These are phyloP conservation scores for Leucoraja erinaceus DNA, from an alignment of 2,113 vertebrate genomes.

Conservation along the genomic window DNA sequence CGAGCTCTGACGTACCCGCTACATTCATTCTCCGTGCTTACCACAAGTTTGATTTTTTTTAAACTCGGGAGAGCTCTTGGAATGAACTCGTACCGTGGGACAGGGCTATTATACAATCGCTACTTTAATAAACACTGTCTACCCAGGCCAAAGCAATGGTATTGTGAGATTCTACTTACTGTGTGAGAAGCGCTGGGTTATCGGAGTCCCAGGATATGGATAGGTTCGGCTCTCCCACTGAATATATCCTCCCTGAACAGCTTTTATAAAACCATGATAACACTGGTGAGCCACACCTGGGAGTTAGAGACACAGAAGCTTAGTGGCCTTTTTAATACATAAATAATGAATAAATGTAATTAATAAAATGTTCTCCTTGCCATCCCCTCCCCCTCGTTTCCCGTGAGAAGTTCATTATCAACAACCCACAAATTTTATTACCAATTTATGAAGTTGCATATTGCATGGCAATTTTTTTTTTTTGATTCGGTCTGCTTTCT, in stretches of 20 bases:
- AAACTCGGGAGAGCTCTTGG: too few relatives aligned
- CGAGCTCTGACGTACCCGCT: too few relatives aligned
- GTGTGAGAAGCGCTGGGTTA: conserved; percentile 95
- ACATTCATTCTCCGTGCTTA: too few relatives aligned
- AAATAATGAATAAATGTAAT: neutral
- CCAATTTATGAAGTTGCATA: neutral
- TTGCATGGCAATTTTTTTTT: neutral
- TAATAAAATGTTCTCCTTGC: neutral
- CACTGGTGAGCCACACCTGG: conserved; percentile 94
- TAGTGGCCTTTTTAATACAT: neutral
- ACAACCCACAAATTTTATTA: neutral
- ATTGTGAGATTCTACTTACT: conserved; percentile 65
- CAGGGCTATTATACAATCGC: neutral
- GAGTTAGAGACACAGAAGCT: conserved; percentile 22
- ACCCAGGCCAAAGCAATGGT: neutral
- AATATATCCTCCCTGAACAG: conserved; percentile 90
- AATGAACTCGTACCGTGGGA: too few relatives aligned
- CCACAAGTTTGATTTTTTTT: too few relatives aligned
- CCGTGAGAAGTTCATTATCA: neutral
- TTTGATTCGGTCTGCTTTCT: neutral
- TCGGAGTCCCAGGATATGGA: conserved; percentile 92
- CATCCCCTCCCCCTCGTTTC: neutral
- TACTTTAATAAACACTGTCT: conserved; percentile 1
- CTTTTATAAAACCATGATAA: conserved; percentile 93
- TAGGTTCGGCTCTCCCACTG: conserved; percentile 98